Base-by-base conservation (phyloP, 2,113 vertebrate species). In the Antigone vipio region DNA sequence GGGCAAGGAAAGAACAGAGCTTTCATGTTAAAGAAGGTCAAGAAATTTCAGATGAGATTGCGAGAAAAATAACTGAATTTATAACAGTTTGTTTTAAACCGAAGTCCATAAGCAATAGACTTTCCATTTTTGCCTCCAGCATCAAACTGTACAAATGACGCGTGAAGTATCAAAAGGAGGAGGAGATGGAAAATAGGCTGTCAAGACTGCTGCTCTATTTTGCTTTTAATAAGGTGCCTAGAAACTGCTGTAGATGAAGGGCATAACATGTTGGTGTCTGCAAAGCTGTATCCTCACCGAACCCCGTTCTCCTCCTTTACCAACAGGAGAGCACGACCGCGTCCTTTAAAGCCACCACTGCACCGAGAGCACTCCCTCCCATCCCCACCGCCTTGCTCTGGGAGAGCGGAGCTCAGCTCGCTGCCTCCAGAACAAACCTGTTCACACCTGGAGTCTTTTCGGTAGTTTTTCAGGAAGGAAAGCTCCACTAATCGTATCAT, bases 351-450 rank as follows among this genome's bases (percentile, higher is more conserved):
- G 16, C 58, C 63, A 20, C 22, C 15, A 0, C 1, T 32, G 24
- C 35, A 32, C 7, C 24, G 8, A 34, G 29, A 67, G 50, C 23
- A 7, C 1, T 8, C 24, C 20, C 22, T 69, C 32, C 34, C 45
- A 50, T 19, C 40, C 23, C 3, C 0, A 7, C 34, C 8, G 35
- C 9, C 0, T 9, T n/a, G 30, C 42, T 60, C 16, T 7, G 22
- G 45, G 32, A 56, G 35, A 67, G 34, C 6, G 3, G 21, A 47
- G 35, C 49, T 81, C 12, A 22, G 68, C 49, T 59, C 27, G 5
- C 14, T 2, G 13, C 13, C 45, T 52, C 2, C 76, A n/a, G 66
- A 14, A 9, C n/a, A 22, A 90, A 2, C 34, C 14, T 64, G 2
- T 23, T 52, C 53, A 21, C n/a, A 34, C 35, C 64, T 32, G 32